A percentile compares a stretch with the other conserved stretches of the same genome.
phyloP scores from a whole-genome alignment of 2,888 invertebrate genomes.

The Diaperis boleti region DNA sequence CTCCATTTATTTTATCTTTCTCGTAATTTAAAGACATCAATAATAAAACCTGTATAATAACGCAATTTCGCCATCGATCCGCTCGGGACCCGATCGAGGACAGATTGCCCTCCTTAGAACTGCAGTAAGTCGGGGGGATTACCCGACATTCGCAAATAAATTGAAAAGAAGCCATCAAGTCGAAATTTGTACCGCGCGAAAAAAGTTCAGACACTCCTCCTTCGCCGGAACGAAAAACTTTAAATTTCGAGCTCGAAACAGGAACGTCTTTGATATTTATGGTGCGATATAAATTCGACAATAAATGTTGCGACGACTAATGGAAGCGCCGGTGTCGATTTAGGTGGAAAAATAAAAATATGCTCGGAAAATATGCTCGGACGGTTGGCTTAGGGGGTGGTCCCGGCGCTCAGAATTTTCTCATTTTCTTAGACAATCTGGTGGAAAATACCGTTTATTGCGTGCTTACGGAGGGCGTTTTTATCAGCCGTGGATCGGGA shows the following conservation, averaged over 20 bases:
- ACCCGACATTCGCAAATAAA: conserved; percentile 25
- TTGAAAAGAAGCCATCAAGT: conserved; percentile 19
- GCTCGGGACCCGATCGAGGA: background rate
- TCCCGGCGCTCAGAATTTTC: too few relatives aligned
- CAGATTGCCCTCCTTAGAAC: background rate
- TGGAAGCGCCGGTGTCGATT: too few relatives aligned
- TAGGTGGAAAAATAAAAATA: too few relatives aligned
- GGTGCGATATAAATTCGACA: background rate
- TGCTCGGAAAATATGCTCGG: too few relatives aligned
- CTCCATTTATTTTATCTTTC: background rate
- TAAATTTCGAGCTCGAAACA: conserved; percentile 1
- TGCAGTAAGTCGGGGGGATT: background rate
- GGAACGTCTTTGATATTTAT: background rate
- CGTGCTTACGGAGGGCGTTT: too few relatives aligned
- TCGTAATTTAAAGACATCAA: background rate
- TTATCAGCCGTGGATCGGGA: too few relatives aligned
- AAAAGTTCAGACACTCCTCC: conserved; percentile 19
- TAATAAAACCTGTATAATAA: conserved; percentile 22
- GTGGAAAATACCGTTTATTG: too few relatives aligned
- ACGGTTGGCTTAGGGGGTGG: too few relatives aligned
- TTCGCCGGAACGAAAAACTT: conserved; percentile 21
- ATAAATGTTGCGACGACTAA: background rate
- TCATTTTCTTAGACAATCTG: too few relatives aligned
- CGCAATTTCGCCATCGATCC: conserved; percentile 10
- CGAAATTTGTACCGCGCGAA: conserved; percentile 21